Evolutionary conservation across 2,888 invertebrate species (phyloP).

Genomic region (Caenorhabditis japonica): DNA sequence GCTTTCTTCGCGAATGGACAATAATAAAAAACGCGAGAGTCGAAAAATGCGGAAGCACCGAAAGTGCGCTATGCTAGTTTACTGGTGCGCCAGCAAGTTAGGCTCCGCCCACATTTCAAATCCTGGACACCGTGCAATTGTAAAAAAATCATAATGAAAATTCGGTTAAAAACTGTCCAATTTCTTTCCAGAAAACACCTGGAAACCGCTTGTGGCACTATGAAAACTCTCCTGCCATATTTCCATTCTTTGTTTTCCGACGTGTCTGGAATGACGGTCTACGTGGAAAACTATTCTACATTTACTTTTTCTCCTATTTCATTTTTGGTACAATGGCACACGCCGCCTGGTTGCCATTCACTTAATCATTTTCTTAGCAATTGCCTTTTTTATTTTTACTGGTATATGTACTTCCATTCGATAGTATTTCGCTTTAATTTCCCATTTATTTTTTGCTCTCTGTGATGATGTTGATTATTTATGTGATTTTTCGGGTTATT

Average conservation of each 20-base stretch:
- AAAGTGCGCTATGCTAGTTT: too few species aligned
- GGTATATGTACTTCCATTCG: not conserved
- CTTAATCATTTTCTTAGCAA: constrained; percentile 44
- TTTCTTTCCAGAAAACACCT: constrained; percentile 14
- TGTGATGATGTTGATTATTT: not conserved
- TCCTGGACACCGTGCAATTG: too few species aligned
- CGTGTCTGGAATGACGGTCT: constrained; percentile 39
- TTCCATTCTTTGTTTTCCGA: constrained; percentile 30
- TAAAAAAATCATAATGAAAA: not conserved
- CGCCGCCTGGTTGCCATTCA: constrained; percentile 72
- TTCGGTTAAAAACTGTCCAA: too few species aligned
- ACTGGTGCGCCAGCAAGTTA: too few species aligned
- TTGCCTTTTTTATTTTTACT: not conserved
- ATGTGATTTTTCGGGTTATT: not conserved
- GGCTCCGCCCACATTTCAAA: too few species aligned
- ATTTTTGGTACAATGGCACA: constrained; percentile 68
- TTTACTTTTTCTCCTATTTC: constrained; percentile 68
- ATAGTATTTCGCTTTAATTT: not conserved
- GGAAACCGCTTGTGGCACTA: constrained; percentile 54
- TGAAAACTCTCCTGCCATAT: not conserved
- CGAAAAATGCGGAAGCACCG: too few species aligned
- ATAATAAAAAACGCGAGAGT: too few species aligned
- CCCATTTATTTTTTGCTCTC: not conserved
- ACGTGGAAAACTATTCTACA: constrained; percentile 28
- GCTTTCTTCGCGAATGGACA: too few species aligned